Percentiles rank a stretch among this genome's conserved stretches.
phyloP scores from a whole-genome alignment of 2,888 invertebrate species.

The Apoda limacodes region DNA sequence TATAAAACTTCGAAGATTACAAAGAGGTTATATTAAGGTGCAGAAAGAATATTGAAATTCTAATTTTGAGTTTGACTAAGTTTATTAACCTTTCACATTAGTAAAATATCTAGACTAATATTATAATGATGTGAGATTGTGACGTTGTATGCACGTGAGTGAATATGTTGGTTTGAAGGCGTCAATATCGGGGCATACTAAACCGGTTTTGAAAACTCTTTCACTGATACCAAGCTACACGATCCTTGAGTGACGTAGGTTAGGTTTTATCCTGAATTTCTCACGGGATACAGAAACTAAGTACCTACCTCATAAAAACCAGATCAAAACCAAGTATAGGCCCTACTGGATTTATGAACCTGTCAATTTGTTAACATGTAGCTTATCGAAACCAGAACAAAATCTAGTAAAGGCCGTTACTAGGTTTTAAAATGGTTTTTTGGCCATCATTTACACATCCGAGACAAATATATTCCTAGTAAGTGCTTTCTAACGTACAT shows the following conservation, averaged over 20 bases:
- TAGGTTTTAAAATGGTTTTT: no score
- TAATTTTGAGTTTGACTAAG: slow-evolving; percentile 8
- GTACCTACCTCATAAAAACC: slow-evolving; percentile 13
- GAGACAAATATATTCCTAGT: slow-evolving; percentile 11
- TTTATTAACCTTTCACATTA: slow-evolving; percentile 10
- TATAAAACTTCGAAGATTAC: slow-evolving; percentile 9
- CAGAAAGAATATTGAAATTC: slow-evolving; percentile 6
- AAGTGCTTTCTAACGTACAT: slow-evolving; percentile 11
- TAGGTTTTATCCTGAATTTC: slow-evolving; percentile 9
- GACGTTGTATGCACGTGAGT: no score
- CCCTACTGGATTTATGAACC: slow-evolving; percentile 11
- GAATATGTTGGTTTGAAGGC: slow-evolving; percentile 8
- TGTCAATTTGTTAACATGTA: no score
- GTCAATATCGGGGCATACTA: slow-evolving; percentile 12
- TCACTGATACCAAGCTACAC: slow-evolving; percentile 7
- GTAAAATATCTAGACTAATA: slow-evolving; percentile 11
- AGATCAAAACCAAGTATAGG: slow-evolving; percentile 8
- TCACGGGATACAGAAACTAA: slow-evolving; percentile 12
- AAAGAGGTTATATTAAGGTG: slow-evolving; percentile 7
- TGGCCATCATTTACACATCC: slow-evolving; percentile 4
- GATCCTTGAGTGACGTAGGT: no score
- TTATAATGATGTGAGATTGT: no score
- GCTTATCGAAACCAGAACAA: no score
- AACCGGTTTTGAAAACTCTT: slow-evolving; percentile 10
- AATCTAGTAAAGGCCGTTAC: no score